Evolutionary conservation across 2,888 invertebrate species (phyloP), one percentile per base, ranked within the genome.

Genomic region (Elegia similella): DNA sequence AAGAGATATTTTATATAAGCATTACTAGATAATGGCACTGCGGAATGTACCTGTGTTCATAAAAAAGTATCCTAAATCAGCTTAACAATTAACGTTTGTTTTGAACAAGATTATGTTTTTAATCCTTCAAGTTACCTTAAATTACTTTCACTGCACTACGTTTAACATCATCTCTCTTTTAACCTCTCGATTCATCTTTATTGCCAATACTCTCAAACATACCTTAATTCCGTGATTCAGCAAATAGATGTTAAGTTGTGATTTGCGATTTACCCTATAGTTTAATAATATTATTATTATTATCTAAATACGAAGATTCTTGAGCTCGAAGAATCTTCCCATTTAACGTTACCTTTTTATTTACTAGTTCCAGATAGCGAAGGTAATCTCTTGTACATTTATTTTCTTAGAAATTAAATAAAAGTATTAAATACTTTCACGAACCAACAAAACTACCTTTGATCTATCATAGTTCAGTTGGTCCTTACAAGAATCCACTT

Each of bases 211-310:
- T 58, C 55, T 55, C 58, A 67, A 63, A 74, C 73, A 68, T 74
- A 74, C 67, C 66, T 65, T 69, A 69, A 60, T 67, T 75, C 79
- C 73, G 82, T 86, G 90, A 88, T 80, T 73, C 84, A 72, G 82
- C 87, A 80, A 88, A 88, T 84, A 89, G 72, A 70, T 86, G 83
- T 85, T 88, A 91, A 89, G 86, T 91, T 90, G 90, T 91, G 89
- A 89, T 84, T 75, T 84, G 87, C 88, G 84, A 88, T 83, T 84
- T 72, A 80, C 84, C 86, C 86, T 88, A 89, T 83, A 80, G 73
- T 78, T 80, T 74, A 73, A 74, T 66, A 75, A 76, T 68, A 76
- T 72, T 69, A 64, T 68, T 69, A 64, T 68, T 64, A 59, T 67
- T 48, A 48, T 73, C 84, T 80, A 87, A 90, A 89, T 84, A 81